phyloP scores from a whole-genome alignment of 2,113 vertebrate species.

The Caretta caretta region DNA sequence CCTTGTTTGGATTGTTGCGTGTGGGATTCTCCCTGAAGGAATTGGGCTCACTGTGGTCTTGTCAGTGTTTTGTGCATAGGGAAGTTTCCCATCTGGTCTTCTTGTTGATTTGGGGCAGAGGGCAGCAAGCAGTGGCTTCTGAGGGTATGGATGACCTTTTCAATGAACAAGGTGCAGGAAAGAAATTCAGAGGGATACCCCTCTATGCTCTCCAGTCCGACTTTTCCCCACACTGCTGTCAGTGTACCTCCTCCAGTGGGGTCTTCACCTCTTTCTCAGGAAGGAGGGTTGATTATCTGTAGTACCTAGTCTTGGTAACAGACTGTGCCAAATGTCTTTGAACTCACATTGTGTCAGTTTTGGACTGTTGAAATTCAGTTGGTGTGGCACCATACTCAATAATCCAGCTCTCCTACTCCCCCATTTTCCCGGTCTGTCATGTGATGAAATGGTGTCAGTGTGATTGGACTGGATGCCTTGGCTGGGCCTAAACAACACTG shows the following conservation, averaged over 20 bases:
- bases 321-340: conserved; percentile 63
- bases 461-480: conserved; percentile 19
- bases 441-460: conserved; percentile 39
- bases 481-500: conserved; percentile 73
- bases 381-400: conserved; percentile 13
- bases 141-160: background rate
- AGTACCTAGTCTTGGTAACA: conserved; percentile 32
- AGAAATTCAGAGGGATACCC: accelerated
- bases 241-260: background rate
- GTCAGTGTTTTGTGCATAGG: conserved; percentile 1
- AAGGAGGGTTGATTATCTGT: background rate
- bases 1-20: conserved; percentile 13
- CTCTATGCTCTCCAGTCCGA: conserved; percentile 6
- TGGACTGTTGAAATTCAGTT: conserved; percentile 14
- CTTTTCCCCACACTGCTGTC: conserved; percentile 34
- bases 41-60: conserved; percentile 25
- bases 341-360: background rate
- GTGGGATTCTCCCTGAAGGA: conserved; percentile 24
- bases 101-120: background rate
- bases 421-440: background rate
- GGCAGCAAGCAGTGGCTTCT: background rate
- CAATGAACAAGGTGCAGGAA: background rate
- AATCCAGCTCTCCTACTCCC: conserved; percentile 21
- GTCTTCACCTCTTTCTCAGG: conserved; percentile 17
- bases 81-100: conserved; percentile 25